Base-by-base conservation (phyloP, 2,888 invertebrate species). In the Thymelicus lineola region DNA sequence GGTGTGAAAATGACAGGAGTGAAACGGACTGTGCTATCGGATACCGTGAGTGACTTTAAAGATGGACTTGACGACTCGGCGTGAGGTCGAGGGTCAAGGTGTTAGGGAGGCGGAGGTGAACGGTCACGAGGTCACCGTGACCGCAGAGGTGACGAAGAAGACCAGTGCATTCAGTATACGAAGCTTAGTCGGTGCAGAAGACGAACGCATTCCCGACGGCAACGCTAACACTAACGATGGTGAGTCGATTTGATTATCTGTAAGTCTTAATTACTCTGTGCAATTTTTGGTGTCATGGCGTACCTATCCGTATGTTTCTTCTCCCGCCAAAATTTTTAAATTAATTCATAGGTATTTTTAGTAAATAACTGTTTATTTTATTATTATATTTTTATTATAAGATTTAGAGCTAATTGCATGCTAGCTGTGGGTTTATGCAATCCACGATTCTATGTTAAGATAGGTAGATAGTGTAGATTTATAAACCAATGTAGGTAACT, bases 61-160 rank as follows among this genome's bases (percentile, higher is more conserved):
- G 80, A 93, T 93, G 93, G 93, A 93, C 90, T 85, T 93, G 86
- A 92, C 93, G 35, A 93, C 92, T 74, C 91, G 93, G 73, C 88
- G 93, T 55, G 91, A 89, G 75, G 79, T 83, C 77, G 89, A 85
- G 70, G 76, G 45, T 79, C 87, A 86, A 77, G 89, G 87, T 71
- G 68, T 81, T 80, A 75, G 86, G 83, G 74, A 82, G 84, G 86
- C 87, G 86, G 86, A 84, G 78, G 83, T 87, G 82, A 88, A 88
- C 72, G 89, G 89, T 38, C 63, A 86, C 86, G 90, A 90, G 80
- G 86, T 90, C 76, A 86, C 86, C 48, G 75, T 76, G 64, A 86
- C 76, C 48, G 82, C 85, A 74, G 88, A 88, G 77, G 86, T 88
- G 76, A 81, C 84, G 46, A 82, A 87, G 81, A 93, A 92, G 79